These are phyloP conservation scores for Emys orbicularis DNA, from an alignment of 2,797 vertebrate genomes.

Conservation along the genomic window DNA sequence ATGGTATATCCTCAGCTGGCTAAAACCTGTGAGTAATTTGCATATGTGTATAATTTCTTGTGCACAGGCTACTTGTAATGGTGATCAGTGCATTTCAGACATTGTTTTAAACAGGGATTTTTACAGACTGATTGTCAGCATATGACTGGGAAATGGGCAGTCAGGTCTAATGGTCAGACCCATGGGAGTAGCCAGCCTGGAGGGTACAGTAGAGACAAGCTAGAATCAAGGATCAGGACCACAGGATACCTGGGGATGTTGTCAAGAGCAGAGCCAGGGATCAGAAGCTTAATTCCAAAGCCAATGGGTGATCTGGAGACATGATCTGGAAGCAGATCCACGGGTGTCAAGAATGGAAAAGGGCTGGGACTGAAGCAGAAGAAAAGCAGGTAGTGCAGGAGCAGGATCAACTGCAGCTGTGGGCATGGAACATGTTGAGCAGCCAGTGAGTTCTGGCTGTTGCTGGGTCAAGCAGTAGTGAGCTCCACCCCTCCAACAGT, in stretches of 20 bases:
- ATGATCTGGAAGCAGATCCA: neutral
- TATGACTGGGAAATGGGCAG: neutral
- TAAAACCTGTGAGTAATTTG: neutral
- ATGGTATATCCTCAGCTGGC: neutral
- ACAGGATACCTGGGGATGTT: neutral
- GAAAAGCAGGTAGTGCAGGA: neutral
- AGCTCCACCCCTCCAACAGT: neutral
- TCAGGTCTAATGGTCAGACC: neutral
- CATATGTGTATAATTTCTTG: neutral
- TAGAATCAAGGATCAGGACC: neutral
- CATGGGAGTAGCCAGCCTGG: neutral
- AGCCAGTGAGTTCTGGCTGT: neutral
- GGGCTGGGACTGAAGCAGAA: neutral
- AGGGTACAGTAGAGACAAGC: neutral
- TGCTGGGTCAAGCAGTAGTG: neutral
- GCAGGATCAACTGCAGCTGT: neutral
- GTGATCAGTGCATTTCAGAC: accelerated
- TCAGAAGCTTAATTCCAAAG: neutral
- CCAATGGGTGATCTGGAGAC: neutral
- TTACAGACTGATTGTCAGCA: neutral
- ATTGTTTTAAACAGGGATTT: neutral
- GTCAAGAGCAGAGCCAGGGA: neutral
- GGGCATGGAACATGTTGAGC: neutral
- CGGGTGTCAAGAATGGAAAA: neutral
- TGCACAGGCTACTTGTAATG: neutral